Percentiles rank a stretch among this genome's conserved stretches.
Conservation (phyloP, 2,797 vertebrate species). For the Spheniscus humboldti region DNA sequence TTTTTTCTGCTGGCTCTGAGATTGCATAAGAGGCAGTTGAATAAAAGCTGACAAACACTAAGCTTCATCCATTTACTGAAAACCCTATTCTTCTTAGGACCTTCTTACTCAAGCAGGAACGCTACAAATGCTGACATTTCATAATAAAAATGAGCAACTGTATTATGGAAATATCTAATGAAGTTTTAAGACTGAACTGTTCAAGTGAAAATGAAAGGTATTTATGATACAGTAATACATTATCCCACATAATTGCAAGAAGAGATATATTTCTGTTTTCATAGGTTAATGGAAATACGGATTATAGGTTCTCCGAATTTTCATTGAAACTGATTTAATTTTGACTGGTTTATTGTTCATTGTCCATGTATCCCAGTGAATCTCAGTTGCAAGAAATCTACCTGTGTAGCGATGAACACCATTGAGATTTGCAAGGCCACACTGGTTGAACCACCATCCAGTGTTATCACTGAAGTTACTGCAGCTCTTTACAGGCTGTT, state of each 20-base stretch:
- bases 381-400: constrained; percentile 67
- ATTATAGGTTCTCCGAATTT: constrained; percentile 82
- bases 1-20: background rate
- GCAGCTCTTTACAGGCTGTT: constrained; percentile 83
- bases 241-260: background rate
- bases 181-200: background rate
- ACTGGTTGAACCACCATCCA: constrained; percentile 92
- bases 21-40: background rate
- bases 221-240: background rate
- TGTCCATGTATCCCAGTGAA: constrained; percentile 90
- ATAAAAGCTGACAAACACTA: background rate
- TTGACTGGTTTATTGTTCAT: constrained; percentile 74
- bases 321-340: constrained; percentile 91
- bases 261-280: background rate
- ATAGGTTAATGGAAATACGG: constrained; percentile 66
- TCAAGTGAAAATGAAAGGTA: background rate
- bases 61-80: background rate
- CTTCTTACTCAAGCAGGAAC: background rate
- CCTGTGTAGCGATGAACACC: constrained; percentile 77
- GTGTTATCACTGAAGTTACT: constrained; percentile 81
- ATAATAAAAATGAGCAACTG: background rate
- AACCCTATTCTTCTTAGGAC: background rate
- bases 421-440: constrained; percentile 88
- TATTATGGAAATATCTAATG: background rate
- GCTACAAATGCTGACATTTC: background rate